These are phyloP conservation scores for Rhea pennata DNA, from an alignment of 2,113 vertebrate species.

Conservation along the genomic window DNA sequence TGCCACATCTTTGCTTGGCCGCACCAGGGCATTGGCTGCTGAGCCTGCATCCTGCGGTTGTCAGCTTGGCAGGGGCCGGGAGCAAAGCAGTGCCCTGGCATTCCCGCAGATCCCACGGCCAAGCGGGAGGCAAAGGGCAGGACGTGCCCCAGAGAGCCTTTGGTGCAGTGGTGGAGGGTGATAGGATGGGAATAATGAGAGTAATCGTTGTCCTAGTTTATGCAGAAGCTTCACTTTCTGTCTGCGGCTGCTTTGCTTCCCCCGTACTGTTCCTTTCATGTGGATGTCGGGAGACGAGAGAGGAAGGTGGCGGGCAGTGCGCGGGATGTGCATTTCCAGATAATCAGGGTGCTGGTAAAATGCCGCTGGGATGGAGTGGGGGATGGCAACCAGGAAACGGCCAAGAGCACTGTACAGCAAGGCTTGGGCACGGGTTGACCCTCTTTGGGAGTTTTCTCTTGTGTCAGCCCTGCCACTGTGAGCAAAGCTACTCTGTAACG, in stretches of 20 bases:
- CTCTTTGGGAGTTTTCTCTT: too few species aligned
- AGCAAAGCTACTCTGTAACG: too few species aligned
- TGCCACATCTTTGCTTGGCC: too few species aligned
- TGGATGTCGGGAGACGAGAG: neutral
- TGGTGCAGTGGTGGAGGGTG: neutral
- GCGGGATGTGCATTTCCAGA: neutral
- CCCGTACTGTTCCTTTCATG: neutral
- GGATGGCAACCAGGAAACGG: neutral
- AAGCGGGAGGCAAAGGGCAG: neutral
- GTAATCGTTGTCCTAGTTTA: slow-evolving; percentile 48
- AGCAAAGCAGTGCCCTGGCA: neutral
- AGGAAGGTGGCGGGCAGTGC: neutral
- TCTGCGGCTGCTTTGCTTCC: neutral
- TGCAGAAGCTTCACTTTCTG: neutral
- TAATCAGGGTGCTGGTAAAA: neutral
- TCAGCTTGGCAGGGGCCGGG: neutral
- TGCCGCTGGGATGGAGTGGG: neutral
- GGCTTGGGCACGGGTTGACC: too few species aligned
- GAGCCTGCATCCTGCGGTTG: neutral
- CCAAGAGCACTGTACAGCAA: neutral
- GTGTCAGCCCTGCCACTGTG: too few species aligned
- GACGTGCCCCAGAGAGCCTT: too few species aligned
- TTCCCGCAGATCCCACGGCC: neutral
- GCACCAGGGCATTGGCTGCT: neutral
- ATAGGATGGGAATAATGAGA: slow-evolving; percentile 13